These are phyloP conservation scores for Oscheius sp. DNA, from an alignment of 2,888 invertebrate species.

Conservation along the genomic window DNA sequence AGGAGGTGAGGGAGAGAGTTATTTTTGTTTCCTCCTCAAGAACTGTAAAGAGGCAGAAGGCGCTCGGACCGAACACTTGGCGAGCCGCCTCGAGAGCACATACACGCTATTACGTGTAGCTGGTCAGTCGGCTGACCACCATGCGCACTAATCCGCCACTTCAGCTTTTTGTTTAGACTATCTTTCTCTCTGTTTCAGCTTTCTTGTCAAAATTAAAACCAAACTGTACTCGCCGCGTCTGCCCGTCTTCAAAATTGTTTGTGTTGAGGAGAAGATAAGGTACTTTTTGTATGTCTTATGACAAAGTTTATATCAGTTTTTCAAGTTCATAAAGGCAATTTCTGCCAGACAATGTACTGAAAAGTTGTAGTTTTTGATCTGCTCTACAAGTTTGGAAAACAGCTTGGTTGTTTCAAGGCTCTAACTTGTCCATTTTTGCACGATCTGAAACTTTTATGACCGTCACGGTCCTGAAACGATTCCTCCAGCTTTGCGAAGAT, in stretches of 20 bases:
- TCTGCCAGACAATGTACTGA: too few relatives aligned
- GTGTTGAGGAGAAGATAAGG: constrained; percentile 58
- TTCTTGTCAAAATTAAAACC: neutral
- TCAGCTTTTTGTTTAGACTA: neutral
- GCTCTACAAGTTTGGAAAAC: too few relatives aligned
- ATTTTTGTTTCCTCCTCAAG: constrained; percentile 17
- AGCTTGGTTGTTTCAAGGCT: too few relatives aligned
- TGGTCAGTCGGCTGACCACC: constrained; percentile 6
- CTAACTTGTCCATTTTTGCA: too few relatives aligned
- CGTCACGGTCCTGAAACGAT: too few relatives aligned
- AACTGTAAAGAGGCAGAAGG: constrained; percentile 31
- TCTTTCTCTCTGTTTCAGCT: neutral
- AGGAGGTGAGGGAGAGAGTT: constrained; percentile 37
- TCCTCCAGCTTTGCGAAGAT: too few relatives aligned
- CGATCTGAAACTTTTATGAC: too few relatives aligned
- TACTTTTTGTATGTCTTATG: neutral
- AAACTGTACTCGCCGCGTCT: constrained; percentile 37
- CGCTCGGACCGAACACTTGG: constrained; percentile 25
- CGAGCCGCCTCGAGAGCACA: constrained; percentile 35
- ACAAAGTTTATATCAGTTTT: neutral
- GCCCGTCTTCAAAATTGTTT: constrained; percentile 57
- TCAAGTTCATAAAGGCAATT: neutral
- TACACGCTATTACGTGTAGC: constrained; percentile 37
- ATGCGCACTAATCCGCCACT: constrained; percentile 16
- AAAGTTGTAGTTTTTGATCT: neutral